Percentiles rank a stretch among this genome's conserved stretches.
These are phyloP conservation scores for Hofmannophila pseudospretella DNA, from an alignment of 2,888 invertebrate genomes.

Conservation along the genomic window DNA sequence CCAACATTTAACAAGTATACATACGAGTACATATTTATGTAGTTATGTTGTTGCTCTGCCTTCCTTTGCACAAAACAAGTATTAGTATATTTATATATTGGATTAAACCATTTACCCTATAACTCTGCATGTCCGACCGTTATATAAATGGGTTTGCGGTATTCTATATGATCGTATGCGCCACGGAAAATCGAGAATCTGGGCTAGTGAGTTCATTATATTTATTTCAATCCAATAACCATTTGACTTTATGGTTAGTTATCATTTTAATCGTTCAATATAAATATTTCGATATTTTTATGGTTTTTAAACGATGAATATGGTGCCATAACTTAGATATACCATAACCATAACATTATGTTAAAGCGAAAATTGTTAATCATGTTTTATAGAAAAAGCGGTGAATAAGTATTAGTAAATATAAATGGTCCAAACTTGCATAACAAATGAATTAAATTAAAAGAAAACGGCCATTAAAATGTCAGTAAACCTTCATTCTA, in stretches of 20 bases:
- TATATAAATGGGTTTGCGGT: conserved; percentile 3
- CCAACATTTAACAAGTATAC: too few species aligned
- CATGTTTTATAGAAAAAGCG: background rate
- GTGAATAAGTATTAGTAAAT: background rate
- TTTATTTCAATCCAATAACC: background rate
- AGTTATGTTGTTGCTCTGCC: too few species aligned
- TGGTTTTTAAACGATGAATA: background rate
- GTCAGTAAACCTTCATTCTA: conserved; percentile 27
- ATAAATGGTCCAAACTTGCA: background rate
- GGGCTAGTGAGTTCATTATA: conserved; percentile 9
- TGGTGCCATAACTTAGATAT: too few species aligned
- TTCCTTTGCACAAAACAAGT: too few species aligned
- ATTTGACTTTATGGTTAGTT: background rate
- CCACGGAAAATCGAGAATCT: conserved; percentile 9
- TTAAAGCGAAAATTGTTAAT: background rate
- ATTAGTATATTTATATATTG: too few species aligned
- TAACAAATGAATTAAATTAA: conserved; percentile 2
- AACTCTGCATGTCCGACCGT: background rate
- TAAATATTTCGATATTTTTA: background rate
- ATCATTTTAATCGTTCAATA: background rate
- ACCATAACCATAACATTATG: background rate
- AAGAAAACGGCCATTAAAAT: conserved; percentile 5
- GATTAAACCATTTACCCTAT: too few species aligned
- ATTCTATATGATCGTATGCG: conserved; percentile 2
- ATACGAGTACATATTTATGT: too few species aligned